These are phyloP conservation scores for Ichneumoninae sp. DNA, from an alignment of 2,888 invertebrate species.

Conservation along the genomic window DNA sequence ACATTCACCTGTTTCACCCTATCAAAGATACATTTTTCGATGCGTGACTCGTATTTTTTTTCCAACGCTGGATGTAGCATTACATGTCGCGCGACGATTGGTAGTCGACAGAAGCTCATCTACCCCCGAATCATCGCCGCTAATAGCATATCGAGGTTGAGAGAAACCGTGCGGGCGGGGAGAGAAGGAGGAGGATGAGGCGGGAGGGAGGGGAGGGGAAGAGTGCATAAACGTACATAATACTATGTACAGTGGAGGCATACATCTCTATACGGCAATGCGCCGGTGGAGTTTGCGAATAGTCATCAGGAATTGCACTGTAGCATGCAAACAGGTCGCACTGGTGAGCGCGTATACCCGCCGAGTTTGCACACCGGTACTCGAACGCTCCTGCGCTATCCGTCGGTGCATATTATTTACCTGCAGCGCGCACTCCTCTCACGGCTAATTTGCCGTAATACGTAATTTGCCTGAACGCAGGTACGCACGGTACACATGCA, in stretches of 20 bases:
- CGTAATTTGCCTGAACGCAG: constrained; percentile 66
- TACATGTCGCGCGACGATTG: constrained; percentile 35
- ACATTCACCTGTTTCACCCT: too few relatives aligned
- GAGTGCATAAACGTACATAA: constrained; percentile 27
- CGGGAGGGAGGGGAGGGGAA: not conserved
- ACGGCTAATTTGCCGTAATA: constrained; percentile 68
- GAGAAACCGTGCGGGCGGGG: not conserved
- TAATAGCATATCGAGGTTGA: constrained; percentile 17
- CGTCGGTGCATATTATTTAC: constrained; percentile 55
- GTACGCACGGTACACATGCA: constrained; percentile 52
- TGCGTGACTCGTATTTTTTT: not conserved
- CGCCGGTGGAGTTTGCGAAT: constrained; percentile 50
- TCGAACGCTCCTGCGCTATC: not conserved
- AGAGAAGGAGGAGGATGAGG: too few relatives aligned
- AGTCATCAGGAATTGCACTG: constrained; percentile 60
- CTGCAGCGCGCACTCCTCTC: constrained; percentile 43
- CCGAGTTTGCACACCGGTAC: constrained; percentile 9
- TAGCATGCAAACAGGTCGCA: constrained; percentile 62
- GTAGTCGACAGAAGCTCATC: constrained; percentile 57
- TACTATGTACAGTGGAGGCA: constrained; percentile 7
- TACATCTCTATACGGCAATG: constrained; percentile 14
- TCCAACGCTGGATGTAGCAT: not conserved
- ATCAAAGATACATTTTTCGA: not conserved
- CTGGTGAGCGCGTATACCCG: constrained; percentile 39
- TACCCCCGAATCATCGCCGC: constrained; percentile 47